Evolutionary conservation across 2,797 vertebrate species (phyloP).

Genomic region (Megaceryle alcyon): DNA sequence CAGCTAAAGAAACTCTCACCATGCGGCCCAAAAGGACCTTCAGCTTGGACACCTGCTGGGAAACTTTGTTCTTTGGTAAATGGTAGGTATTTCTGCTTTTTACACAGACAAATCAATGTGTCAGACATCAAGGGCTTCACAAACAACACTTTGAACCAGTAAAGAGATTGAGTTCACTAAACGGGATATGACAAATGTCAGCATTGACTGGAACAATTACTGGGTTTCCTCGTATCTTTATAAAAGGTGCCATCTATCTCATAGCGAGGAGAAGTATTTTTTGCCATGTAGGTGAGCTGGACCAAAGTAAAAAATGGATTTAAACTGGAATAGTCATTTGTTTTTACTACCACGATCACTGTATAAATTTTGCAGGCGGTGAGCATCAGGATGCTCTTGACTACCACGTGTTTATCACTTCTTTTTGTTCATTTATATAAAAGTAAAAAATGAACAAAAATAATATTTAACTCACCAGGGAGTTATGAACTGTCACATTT

Average conservation of each 20-base stretch:
- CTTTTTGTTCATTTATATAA: slow-evolving; percentile 9
- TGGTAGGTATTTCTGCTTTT: slow-evolving; percentile 10
- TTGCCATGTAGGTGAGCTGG: not conserved
- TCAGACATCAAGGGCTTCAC: slow-evolving; percentile 26
- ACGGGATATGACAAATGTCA: slow-evolving; percentile 28
- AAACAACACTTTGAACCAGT: not conserved
- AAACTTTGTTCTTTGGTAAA: slow-evolving; percentile 16
- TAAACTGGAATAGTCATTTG: not conserved
- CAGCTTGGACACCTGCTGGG: not conserved
- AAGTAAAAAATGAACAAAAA: slow-evolving; percentile 21
- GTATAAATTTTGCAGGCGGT: not conserved
- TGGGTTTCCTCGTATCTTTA: not conserved
- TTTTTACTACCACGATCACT: not conserved
- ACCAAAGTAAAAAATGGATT: not conserved
- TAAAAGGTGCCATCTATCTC: slow-evolving; percentile 5
- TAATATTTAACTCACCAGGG: slow-evolving; percentile 16
- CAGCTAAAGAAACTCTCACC: not conserved
- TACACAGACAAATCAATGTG: slow-evolving; percentile 27
- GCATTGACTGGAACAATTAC: slow-evolving; percentile 22
- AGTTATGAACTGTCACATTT: slow-evolving; percentile 54
- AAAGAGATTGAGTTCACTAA: slow-evolving; percentile 45
- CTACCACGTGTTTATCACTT: not conserved
- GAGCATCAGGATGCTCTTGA: not conserved
- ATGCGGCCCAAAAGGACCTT: not conserved
- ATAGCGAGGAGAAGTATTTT: not conserved